These are phyloP conservation scores for Aporophyla lueneburgensis DNA, from an alignment of 2,888 invertebrate species.

Conservation along the genomic window DNA sequence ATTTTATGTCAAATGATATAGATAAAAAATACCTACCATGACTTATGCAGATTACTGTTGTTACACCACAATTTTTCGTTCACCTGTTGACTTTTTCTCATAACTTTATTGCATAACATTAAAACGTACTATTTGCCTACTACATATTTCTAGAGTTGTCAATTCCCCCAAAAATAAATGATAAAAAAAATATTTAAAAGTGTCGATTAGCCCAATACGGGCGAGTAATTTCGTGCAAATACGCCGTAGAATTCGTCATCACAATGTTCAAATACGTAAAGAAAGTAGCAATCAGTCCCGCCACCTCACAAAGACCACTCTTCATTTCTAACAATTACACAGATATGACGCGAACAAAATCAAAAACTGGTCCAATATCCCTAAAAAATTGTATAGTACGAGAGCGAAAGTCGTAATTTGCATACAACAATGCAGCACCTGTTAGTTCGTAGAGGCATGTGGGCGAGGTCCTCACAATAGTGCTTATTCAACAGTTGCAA, in stretches of 20 bases:
- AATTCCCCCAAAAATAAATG: too few species aligned
- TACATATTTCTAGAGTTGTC: too few species aligned
- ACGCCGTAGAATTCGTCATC: too few species aligned
- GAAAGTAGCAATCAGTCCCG: slow-evolving; percentile 12
- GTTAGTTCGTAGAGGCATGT: slow-evolving; percentile 82
- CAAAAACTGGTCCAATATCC: slow-evolving; percentile 63
- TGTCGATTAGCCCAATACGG: too few species aligned
- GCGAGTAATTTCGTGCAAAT: too few species aligned
- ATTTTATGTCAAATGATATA: neutral
- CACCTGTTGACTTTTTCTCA: too few species aligned
- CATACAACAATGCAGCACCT: slow-evolving; percentile 90
- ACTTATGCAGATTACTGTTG: neutral
- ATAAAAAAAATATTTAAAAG: too few species aligned
- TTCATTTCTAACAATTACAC: slow-evolving; percentile 57
- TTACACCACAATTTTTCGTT: too few species aligned
- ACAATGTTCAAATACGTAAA: neutral
- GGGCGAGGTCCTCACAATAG: slow-evolving; percentile 86
- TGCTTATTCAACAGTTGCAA: slow-evolving; percentile 87
- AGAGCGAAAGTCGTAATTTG: slow-evolving; percentile 90
- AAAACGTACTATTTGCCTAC: too few species aligned
- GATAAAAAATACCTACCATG: neutral
- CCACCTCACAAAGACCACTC: slow-evolving; percentile 39
- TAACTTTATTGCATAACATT: too few species aligned
- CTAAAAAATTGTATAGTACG: slow-evolving; percentile 82
- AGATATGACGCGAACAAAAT: slow-evolving; percentile 47